Percentiles rank a stretch among this genome's conserved stretches.
Evolutionary conservation across 2,888 invertebrate species (phyloP).

Genomic region (Idaea aversata): DNA sequence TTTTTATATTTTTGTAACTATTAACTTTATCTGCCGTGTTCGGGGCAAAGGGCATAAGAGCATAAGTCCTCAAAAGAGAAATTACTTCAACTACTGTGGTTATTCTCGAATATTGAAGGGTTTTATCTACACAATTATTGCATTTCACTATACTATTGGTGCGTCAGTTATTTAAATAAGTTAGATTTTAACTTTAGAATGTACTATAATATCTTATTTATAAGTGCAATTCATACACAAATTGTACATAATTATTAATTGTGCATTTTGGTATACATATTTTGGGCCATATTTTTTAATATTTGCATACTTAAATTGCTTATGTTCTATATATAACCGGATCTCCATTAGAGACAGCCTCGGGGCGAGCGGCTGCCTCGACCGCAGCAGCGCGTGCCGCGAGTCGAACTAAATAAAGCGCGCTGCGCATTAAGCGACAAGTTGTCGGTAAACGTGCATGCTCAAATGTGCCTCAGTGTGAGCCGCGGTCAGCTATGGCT

Average conservation of each 20-base stretch:
- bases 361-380: too few species aligned
- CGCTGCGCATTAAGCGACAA: too few species aligned
- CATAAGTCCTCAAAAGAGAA: neutral
- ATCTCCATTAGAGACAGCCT: too few species aligned
- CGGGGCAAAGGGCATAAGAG: neutral
- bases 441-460: too few species aligned
- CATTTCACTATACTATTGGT: slow-evolving; percentile 61
- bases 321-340: slow-evolving; percentile 20
- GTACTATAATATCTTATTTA: slow-evolving; percentile 50
- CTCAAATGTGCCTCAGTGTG: too few species aligned
- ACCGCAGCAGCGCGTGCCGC: too few species aligned
- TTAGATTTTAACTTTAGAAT: slow-evolving; percentile 34
- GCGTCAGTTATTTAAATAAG: slow-evolving; percentile 47
- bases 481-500: too few species aligned
- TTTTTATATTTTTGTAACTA: neutral
- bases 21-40: neutral
- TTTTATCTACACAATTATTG: slow-evolving; percentile 47
- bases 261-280: slow-evolving; percentile 75
- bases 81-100: slow-evolving; percentile 5
- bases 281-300: slow-evolving; percentile 67
- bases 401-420: too few species aligned
- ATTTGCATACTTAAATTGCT: slow-evolving; percentile 50
- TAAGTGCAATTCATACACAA: slow-evolving; percentile 57
- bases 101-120: slow-evolving; percentile 16
- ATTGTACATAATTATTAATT: slow-evolving; percentile 66